Base-by-base conservation (phyloP, 1,140 invertebrate genomes). In the Eupristina koningsbergeri region DNA sequence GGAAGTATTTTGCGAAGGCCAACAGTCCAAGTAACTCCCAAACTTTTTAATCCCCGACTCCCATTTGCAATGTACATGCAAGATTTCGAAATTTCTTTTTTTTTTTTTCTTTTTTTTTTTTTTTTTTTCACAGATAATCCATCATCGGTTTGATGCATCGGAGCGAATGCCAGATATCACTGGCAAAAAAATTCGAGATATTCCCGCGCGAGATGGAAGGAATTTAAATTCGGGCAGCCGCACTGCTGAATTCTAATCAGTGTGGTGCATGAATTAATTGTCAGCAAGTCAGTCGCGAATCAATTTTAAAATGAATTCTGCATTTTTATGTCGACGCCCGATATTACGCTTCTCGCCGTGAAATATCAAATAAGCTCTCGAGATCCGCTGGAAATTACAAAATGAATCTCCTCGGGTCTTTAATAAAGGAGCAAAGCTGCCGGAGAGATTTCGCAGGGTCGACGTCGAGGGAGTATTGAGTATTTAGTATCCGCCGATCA, bases 401-500 rank as follows among this genome's bases (percentile, higher is more conserved):
- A 58, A 58, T 26, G 22, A 22, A 58, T 1, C 19, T 58, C 0
- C 41, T 26, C 7, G 26, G 22, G n/a, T n/a, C n/a, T n/a, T n/a
- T n/a, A n/a, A n/a, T n/a, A n/a, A n/a, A n/a, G n/a, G n/a, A n/a
- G n/a, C n/a, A n/a, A n/a, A n/a, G n/a, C n/a, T n/a, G n/a, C n/a
- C n/a, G n/a, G n/a, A n/a, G n/a, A n/a, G n/a, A n/a, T n/a, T n/a
- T n/a, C n/a, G n/a, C n/a, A n/a, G n/a, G n/a, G n/a, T n/a, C n/a
- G n/a, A 22, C 26, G 5, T 22, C 22, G 53, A 3, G 53, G 5
- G 3, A 5, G 22, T 6, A 3, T 3, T 3, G 22, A 26, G 1
- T 3, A 26, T 58, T 1, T 26, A 58, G 13, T 9, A 58, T 19
- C 53, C 26, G 31, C 82, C 86, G 83, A 88, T 88, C 87, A 83